Percentiles rank a stretch among this genome's conserved stretches.
Evolutionary conservation across 2,888 invertebrate species (phyloP).

Genomic region (Temnothorax unifasciatus): DNA sequence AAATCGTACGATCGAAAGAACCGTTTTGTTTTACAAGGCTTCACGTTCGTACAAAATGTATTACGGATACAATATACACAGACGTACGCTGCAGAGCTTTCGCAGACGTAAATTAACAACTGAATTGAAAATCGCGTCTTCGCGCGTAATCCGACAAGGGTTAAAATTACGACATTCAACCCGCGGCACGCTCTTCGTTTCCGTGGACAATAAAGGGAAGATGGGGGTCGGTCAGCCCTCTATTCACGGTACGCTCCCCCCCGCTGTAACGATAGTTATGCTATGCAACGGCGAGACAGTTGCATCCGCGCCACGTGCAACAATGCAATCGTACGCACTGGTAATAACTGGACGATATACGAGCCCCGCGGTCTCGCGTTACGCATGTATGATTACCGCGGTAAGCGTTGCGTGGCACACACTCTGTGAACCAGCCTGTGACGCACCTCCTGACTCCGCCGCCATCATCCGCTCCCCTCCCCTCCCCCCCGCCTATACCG

Average conservation of each 20-base stretch:
- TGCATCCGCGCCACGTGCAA: constrained; percentile 33
- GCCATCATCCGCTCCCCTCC: background rate
- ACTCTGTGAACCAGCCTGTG: constrained; percentile 53
- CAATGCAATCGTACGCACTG: constrained; percentile 53
- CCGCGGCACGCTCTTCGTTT: constrained; percentile 5
- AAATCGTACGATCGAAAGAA: constrained; percentile 29
- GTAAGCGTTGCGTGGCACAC: constrained; percentile 68
- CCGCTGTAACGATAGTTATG: background rate
- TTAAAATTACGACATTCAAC: constrained; percentile 30
- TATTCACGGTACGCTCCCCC: background rate
- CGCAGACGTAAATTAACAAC: background rate
- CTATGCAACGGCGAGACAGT: constrained; percentile 31
- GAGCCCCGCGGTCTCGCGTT: constrained; percentile 66
- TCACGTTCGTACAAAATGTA: background rate
- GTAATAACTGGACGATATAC: constrained; percentile 71
- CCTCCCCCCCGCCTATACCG: background rate
- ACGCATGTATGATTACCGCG: constrained; percentile 71
- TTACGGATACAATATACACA: background rate
- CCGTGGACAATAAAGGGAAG: background rate
- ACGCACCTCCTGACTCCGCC: constrained; percentile 20
- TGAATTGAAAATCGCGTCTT: background rate
- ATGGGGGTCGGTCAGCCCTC: background rate
- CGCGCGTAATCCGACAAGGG: background rate
- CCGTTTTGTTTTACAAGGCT: constrained; percentile 6
- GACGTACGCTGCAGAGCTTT: background rate